Evolutionary conservation across 2,797 vertebrate genomes (phyloP).

Genomic region (Acipenser transmontanus): DNA sequence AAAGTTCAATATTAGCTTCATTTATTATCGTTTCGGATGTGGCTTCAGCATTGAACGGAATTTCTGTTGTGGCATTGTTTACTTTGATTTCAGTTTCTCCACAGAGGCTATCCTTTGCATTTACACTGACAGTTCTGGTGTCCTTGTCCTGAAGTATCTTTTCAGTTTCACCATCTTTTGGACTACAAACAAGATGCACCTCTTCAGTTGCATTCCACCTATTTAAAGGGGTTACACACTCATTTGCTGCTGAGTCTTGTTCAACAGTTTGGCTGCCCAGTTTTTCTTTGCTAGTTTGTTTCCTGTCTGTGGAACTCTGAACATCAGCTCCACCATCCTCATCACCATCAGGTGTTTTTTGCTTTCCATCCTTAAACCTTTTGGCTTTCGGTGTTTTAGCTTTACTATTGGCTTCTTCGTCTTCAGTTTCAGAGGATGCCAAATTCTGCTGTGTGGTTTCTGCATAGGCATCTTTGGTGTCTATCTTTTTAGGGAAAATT

Average conservation of each 20-base stretch:
- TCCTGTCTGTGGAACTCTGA: background rate
- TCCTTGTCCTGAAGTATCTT: background rate
- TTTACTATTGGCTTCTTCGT: slow-evolving; percentile 2
- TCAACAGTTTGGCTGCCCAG: background rate
- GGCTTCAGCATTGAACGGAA: background rate
- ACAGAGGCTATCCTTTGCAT: background rate
- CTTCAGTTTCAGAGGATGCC: background rate
- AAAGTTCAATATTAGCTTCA: background rate
- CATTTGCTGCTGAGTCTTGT: slow-evolving; percentile 2
- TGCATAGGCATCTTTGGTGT: background rate
- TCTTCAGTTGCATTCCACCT: too few species aligned
- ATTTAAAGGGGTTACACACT: slow-evolving; percentile 15
- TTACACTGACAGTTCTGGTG: slow-evolving; percentile 1
- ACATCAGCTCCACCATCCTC: background rate
- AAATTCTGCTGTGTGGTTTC: background rate
- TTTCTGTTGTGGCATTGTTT: background rate
- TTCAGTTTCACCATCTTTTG: background rate
- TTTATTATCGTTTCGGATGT: background rate
- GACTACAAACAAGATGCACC: too few species aligned
- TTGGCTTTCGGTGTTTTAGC: background rate
- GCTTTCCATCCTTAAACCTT: background rate
- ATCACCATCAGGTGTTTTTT: too few species aligned
- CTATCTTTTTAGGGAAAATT: background rate
- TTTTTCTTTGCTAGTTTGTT: background rate
- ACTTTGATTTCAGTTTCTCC: background rate